Conservation (phyloP, 2,797 vertebrate genomes). For the Sebastes baramenuke region DNA sequence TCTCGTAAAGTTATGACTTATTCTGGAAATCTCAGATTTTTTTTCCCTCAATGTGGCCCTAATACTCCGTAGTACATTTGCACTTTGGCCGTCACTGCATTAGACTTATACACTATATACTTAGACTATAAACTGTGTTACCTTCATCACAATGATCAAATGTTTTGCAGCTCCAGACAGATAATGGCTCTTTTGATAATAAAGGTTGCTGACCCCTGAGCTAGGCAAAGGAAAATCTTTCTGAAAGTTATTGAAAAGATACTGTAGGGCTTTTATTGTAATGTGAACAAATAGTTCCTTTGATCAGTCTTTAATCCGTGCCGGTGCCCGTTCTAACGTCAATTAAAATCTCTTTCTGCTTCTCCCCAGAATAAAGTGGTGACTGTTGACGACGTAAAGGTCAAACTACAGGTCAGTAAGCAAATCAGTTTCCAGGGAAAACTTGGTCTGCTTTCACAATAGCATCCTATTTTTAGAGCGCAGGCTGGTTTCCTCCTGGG, state of each 20-base stretch:
- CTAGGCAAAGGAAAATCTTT: background rate
- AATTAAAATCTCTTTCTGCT: background rate
- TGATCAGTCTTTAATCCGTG: background rate
- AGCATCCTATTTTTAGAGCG: constrained; percentile 15
- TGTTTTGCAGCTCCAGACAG: no score
- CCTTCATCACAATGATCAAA: no score
- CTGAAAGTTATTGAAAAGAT: background rate
- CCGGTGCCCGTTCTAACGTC: background rate
- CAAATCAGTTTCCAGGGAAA: background rate
- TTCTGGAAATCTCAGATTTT: no score
- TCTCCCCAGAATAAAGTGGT: constrained; percentile 75
- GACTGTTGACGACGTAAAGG: constrained; percentile 67
- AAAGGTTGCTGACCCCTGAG: no score
- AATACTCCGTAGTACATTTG: no score
- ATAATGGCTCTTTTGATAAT: no score
- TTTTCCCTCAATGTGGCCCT: no score
- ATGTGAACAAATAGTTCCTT: background rate
- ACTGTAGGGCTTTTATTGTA: background rate
- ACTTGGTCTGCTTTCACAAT: constrained; percentile 5
- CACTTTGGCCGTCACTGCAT: no score
- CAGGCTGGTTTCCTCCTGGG: constrained; percentile 6
- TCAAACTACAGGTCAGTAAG: constrained; percentile 75
- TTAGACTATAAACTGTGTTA: no score
- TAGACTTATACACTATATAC: no score
- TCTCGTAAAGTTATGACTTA: no score